Base-by-base conservation (phyloP, 2,797 vertebrate genomes). In the Galago senegalensis region DNA sequence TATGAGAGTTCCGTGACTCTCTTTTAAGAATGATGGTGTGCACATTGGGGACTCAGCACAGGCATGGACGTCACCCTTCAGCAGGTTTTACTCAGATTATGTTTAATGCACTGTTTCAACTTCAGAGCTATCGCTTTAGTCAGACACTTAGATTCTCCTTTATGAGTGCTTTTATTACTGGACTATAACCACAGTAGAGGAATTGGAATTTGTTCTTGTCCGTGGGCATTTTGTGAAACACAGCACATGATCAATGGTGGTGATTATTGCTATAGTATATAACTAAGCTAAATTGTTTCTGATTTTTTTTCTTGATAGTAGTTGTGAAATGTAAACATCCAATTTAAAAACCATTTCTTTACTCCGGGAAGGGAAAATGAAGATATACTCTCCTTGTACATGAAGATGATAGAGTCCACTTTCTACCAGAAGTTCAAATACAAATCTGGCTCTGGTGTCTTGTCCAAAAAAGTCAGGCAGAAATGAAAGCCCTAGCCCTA, bases 21-120 rank as follows among this genome's bases (percentile, higher is more conserved):
- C 72, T 87, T 94, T 95, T 93, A 27, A 63, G 77, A 97, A 34
- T 67, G 14, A 27, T 93, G 73, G 87, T 85, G 0, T 58, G 46
- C 81, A 49, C 29, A 8, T 40, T 14, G 60, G 49, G 70, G 53
- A 31, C 34, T 94, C 65, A 87, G 43, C n/a, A 16, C 27, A 73
- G 88, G 56, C 21, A 84, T n/a, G 95, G 72, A 86, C 25, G 27
- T 88, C 69, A 80, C 63, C 56, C 91, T 95, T 53, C 63, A 96
- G 94, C 77, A 97, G 34, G 94, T 98, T 95, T 86, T 60, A 93
- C 12, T 97, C 76, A 94, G 88, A 92, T 94, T 94, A 77, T 56
- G 93, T 97, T 97, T 97, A 92, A 96, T 83, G 84, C 34, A 84
- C 77, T 67, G 53, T 75, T 98, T 97, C 75, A 96, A 14, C 37